A percentile compares a stretch with the other conserved stretches of the same genome.
Conservation (phyloP, 2,888 invertebrate genomes). For the Tipula lateralis region DNA sequence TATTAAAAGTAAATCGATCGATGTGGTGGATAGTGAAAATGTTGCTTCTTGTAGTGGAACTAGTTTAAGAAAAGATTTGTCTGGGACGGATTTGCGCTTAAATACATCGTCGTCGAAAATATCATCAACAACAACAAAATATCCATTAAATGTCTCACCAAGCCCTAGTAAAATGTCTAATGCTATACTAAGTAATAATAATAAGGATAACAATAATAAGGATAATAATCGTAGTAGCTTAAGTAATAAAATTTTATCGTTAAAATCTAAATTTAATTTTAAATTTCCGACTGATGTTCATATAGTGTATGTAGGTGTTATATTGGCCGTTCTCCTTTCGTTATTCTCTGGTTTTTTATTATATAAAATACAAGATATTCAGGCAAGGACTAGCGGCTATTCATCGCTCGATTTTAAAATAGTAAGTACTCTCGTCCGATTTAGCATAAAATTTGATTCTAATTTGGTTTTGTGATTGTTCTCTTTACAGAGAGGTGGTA, state of each 20-base stretch:
- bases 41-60: neutral
- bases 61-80: neutral
- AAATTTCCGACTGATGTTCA: conserved; percentile 45
- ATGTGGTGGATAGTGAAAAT: neutral
- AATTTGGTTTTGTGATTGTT: neutral
- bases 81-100: neutral
- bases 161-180: conserved; percentile 14
- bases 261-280: conserved; percentile 36
- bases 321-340: conserved; percentile 44
- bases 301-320: conserved; percentile 45
- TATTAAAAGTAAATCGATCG: neutral
- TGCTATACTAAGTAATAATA: neutral
- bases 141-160: conserved; percentile 14
- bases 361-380: conserved; percentile 47
- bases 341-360: conserved; percentile 46
- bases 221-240: conserved; percentile 7
- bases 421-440: conserved; percentile 41
- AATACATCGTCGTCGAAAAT: neutral
- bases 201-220: neutral
- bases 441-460: neutral
- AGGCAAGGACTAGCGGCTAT: conserved; percentile 46
- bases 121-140: neutral
- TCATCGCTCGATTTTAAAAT: conserved; percentile 46
- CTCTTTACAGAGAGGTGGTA: conserved; percentile 44
- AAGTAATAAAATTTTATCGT: conserved; percentile 9